Evolutionary conservation across 2,888 invertebrate species (phyloP), one percentile per base, ranked within the genome.

Genomic region (Trissolcus brochymenae): DNA sequence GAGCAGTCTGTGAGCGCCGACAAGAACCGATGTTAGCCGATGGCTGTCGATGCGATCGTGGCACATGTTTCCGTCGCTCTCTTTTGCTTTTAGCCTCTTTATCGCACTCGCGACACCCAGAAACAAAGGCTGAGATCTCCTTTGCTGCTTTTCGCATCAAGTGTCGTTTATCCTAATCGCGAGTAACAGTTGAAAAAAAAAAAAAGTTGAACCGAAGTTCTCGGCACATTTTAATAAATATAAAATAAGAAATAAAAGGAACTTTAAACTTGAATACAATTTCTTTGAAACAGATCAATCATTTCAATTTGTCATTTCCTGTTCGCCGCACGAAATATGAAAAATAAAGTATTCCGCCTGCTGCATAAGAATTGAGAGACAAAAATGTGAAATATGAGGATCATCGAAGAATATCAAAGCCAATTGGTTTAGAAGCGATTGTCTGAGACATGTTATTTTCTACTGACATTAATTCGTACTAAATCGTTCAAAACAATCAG

Each of bases 401-500:
- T 11, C 35, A 11, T 35, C 11, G 35, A 35, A 2, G 9, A 1
- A 35, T 35, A 35, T 35, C 35, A 35, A 35, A 35, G 35, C 35
- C 35, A 35, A 35, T 35, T 35, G 35, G 35, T 11, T 7, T 46
- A 7, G 14, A n/a, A 16, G 68, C 68, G 40, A 65, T 66, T 60
- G 53, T 76, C 71, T 54, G 57, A 51, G 51, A 13, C 61, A 41
- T 56, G 25, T 66, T 76, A 66, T 72, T 76, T 62, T 46, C 54
- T 50, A 56, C 62, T 57, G 74, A 74, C 74, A 54, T 74, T 74
- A 72, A 76, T 66, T 67, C 67, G 62, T 62, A 67, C 49, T 68
- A 68, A 73, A 68, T 77, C 77, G 70, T 65, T 70, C 55, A 68
- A 68, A 71, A 77, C 77, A 77, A 77, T 77, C 71, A 53, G 71